Base-by-base conservation (phyloP, 2,888 invertebrate species). In the Pediacus dermestoides region DNA sequence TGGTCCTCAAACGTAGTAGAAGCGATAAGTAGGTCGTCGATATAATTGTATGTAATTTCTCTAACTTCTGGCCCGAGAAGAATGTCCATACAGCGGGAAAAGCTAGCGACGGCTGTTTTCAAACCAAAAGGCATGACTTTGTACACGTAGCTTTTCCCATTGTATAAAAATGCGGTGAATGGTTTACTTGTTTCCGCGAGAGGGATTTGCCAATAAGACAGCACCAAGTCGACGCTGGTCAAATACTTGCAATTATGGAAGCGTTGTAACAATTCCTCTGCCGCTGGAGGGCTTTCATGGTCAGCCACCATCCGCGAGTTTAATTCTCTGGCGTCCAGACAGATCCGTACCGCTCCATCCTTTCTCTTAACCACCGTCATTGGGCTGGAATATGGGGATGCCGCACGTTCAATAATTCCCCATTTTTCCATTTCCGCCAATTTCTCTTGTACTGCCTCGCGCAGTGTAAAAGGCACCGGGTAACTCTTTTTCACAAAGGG, bases 11-110 rank as follows among this genome's bases (percentile, higher is more conserved):
- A 48, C 8, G 32, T 38, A 2, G 25, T 16, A 1, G 58, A 59
- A 0, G 48, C 44, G 1, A 60, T 42, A n/a, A 59, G 30, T 4
- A 60, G 30, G 31, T 61, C 59, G 39, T 58, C 57, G 4, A 61
- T 47, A 34, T 61, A 61, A 16, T 36, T 45, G 2, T 44, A 30
- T 6, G 53, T 30, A 35, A 54, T 57, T 16, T 41, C 31, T 10
- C 46, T 30, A 14, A 49, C 48, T 30, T 50, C 44, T 9, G 52
- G 42, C 2, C 56, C 58, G 2, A 63, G 25, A 6, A 31, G 8
- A 3, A 6, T 3, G 8, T 23, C 23, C 23, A 23, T 23, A 23
- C 23, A 23, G n/a, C 23, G 23, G 9, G 23, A 23, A 23, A 23
- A 23, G 8, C 23, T 23, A 4, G 23, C 23, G n/a, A 23, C 23